Evolutionary conservation across 2,797 vertebrate genomes (phyloP).

Genomic region (Eospalax fontanierii): DNA sequence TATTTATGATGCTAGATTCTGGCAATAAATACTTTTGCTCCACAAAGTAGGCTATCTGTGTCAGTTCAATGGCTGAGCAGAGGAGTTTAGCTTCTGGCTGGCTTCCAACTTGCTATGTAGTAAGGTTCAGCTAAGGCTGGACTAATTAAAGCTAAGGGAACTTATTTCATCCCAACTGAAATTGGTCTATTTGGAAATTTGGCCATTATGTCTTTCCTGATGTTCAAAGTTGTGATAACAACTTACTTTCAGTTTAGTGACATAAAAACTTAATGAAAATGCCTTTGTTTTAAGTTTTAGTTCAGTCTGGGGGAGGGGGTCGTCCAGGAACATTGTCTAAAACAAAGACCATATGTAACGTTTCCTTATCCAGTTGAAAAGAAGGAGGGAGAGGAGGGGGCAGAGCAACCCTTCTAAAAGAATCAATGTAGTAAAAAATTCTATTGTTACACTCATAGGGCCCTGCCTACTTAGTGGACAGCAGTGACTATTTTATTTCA

Average conservation of each 20-base stretch:
- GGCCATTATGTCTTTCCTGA: background rate
- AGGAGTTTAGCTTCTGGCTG: background rate
- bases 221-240: background rate
- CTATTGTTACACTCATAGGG: background rate
- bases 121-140: background rate
- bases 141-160: background rate
- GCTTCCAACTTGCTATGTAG: background rate
- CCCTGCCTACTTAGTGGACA: background rate
- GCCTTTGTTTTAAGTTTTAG: background rate
- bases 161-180: background rate
- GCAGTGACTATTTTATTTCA: conserved; percentile 53
- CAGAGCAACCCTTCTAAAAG: conserved; percentile 50
- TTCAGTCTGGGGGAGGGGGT: background rate
- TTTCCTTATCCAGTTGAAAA: background rate
- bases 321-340: background rate
- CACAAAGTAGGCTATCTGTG: background rate
- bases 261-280: background rate
- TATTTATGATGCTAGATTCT: background rate
- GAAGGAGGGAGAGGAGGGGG: background rate
- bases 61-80: background rate
- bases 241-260: background rate
- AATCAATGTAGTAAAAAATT: conserved; percentile 17
- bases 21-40: background rate
- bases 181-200: background rate
- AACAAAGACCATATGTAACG: background rate